These are phyloP conservation scores for Tetraneura akinire DNA, from an alignment of 1,140 invertebrate species.

Conservation along the genomic window DNA sequence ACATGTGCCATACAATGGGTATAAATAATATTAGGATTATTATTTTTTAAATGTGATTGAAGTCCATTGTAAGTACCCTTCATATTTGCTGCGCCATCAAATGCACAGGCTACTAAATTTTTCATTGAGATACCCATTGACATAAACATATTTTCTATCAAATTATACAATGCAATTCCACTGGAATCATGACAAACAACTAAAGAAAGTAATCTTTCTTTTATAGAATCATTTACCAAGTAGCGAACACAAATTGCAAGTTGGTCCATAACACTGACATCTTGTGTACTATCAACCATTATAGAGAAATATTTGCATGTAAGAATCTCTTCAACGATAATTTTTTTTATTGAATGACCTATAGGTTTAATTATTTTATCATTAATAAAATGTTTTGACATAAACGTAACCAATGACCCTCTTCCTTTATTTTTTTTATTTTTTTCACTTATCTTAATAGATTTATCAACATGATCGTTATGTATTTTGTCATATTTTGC, in stretches of 20 bases:
- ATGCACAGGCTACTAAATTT: no score
- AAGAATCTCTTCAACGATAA: constrained; percentile 52
- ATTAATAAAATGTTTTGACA: no score
- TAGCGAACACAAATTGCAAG: constrained; percentile 52
- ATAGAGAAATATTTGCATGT: constrained; percentile 51
- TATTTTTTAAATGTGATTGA: no score
- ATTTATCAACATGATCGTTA: no score
- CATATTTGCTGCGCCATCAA: no score
- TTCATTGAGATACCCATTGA: constrained; percentile 29
- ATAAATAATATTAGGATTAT: constrained; percentile 52
- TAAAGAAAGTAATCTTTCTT: constrained; percentile 49
- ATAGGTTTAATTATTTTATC: constrained; percentile 52
- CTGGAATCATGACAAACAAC: constrained; percentile 48
- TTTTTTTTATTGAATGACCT: constrained; percentile 26
- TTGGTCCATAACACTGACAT: constrained; percentile 53
- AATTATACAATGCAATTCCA: constrained; percentile 50
- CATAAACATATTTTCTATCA: constrained; percentile 20
- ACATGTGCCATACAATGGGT: constrained; percentile 53
- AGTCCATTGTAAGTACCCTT: no score
- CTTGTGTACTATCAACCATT: constrained; percentile 52
- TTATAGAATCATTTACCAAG: constrained; percentile 41
- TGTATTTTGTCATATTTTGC: no score
- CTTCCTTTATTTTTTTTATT: no score
- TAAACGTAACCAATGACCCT: no score
- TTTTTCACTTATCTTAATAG: no score